phyloP scores from a whole-genome alignment of 1,140 invertebrate genomes.

The Cryptotermes secundus region DNA sequence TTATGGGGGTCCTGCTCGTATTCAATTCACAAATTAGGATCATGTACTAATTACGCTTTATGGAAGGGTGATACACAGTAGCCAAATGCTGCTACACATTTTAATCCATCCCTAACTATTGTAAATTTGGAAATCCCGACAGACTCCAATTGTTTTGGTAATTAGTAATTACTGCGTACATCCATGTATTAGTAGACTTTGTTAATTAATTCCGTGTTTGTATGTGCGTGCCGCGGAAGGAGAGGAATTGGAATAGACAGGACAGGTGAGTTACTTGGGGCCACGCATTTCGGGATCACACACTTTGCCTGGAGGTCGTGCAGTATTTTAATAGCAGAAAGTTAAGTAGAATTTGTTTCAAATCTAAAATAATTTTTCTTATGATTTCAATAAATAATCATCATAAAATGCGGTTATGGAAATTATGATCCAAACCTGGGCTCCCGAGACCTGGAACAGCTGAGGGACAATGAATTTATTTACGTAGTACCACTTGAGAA shows the following conservation, averaged over 20 bases:
- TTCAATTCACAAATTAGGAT: not conserved
- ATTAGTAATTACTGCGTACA: not conserved
- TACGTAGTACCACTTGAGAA: too few species aligned
- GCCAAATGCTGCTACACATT: not conserved
- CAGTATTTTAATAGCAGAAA: too few species aligned
- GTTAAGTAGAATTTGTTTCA: too few species aligned
- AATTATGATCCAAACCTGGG: too few species aligned
- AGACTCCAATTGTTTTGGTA: not conserved
- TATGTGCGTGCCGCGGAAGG: not conserved
- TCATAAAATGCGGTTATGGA: too few species aligned
- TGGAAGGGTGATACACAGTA: not conserved
- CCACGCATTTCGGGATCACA: not conserved
- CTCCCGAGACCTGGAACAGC: too few species aligned
- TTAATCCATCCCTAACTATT: not conserved
- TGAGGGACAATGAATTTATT: too few species aligned
- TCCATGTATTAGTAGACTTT: not conserved
- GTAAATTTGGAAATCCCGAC: not conserved
- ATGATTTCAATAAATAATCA: too few species aligned
- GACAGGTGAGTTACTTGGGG: not conserved
- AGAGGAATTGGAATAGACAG: not conserved
- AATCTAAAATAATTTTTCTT: too few species aligned
- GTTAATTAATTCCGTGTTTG: constrained; percentile 7
- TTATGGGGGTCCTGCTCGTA: not conserved
- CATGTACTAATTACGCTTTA: not conserved
- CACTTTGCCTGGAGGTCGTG: too few species aligned